Percentiles rank a stretch among this genome's conserved stretches.
phyloP scores from a whole-genome alignment of 2,888 invertebrate genomes.

The Harpalus rufipes region DNA sequence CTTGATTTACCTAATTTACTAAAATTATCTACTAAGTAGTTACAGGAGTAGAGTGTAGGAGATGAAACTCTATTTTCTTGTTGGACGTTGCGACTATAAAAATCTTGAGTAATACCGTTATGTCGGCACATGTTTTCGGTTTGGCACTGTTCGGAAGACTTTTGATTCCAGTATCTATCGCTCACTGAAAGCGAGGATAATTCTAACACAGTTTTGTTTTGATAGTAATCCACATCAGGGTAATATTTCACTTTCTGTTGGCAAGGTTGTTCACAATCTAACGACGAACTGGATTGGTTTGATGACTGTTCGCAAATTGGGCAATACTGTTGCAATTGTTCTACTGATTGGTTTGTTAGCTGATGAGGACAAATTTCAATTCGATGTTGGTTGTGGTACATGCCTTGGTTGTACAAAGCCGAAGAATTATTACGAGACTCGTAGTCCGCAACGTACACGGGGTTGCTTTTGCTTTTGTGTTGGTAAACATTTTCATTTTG shows the following conservation, averaged over 20 bases:
- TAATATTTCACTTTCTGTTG: slow-evolving; percentile 56
- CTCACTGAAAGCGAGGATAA: slow-evolving; percentile 75
- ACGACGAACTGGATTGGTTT: slow-evolving; percentile 60
- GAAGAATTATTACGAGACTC: slow-evolving; percentile 29
- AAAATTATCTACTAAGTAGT: slow-evolving; percentile 76
- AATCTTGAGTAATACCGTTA: slow-evolving; percentile 66
- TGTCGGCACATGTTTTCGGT: slow-evolving; percentile 67
- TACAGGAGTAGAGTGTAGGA: slow-evolving; percentile 70
- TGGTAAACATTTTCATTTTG: slow-evolving; percentile 71
- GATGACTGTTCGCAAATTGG: slow-evolving; percentile 60
- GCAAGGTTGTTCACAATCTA: slow-evolving; percentile 60
- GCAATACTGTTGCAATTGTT: slow-evolving; percentile 60
- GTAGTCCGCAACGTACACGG: slow-evolving; percentile 17
- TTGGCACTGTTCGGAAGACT: slow-evolving; percentile 69
- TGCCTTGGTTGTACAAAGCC: slow-evolving; percentile 21
- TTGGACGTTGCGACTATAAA: slow-evolving; percentile 67
- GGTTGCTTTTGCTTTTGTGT: slow-evolving; percentile 68
- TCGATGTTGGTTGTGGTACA: slow-evolving; percentile 43
- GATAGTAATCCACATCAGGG: slow-evolving; percentile 69
- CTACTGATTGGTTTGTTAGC: slow-evolving; percentile 38
- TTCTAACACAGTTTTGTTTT: slow-evolving; percentile 74
- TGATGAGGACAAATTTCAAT: slow-evolving; percentile 55
- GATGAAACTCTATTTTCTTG: slow-evolving; percentile 69
- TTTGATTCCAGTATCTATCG: slow-evolving; percentile 75
- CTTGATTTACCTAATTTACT: slow-evolving; percentile 79